A percentile compares a stretch with the other conserved stretches of the same genome.
phyloP scores from a whole-genome alignment of 2,113 vertebrate species.

The Poeciliopsis turrubarensis region DNA sequence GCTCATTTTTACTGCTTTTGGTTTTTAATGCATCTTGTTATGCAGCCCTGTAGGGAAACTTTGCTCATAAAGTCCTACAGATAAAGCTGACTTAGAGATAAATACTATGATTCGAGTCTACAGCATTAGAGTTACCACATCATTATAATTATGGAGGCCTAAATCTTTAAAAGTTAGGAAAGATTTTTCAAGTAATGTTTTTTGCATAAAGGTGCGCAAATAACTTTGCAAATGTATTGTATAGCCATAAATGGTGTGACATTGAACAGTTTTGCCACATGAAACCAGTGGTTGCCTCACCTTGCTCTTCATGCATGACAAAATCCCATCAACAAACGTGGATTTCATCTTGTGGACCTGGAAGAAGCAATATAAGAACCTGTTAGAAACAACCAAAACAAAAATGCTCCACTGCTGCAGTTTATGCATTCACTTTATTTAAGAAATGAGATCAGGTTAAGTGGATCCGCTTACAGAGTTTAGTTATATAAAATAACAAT shows the following conservation, averaged over 20 bases:
- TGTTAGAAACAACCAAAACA: background rate
- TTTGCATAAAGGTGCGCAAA: background rate
- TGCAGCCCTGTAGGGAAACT: too few relatives aligned
- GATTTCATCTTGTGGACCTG: conserved; percentile 94
- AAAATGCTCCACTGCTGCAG: background rate
- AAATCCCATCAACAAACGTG: conserved; percentile 88
- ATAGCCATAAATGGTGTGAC: background rate
- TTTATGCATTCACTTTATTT: background rate
- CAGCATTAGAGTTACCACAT: background rate
- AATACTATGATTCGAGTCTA: background rate
- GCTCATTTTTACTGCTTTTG: background rate
- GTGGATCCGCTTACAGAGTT: background rate
- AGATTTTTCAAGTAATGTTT: background rate
- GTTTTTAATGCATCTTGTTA: background rate
- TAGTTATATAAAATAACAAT: background rate
- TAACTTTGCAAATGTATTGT: background rate
- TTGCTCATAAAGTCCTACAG: too few relatives aligned
- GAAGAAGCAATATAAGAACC: conserved; percentile 6
- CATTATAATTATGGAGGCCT: background rate
- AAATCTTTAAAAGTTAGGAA: background rate
- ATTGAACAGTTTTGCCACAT: background rate
- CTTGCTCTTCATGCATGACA: conserved; percentile 82
- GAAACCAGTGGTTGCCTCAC: conserved; percentile 64
- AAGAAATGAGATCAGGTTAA: background rate
- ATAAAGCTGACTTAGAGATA: background rate